phyloP scores from a whole-genome alignment of 1,140 invertebrate genomes.

The Hydropsyche tenuis region DNA sequence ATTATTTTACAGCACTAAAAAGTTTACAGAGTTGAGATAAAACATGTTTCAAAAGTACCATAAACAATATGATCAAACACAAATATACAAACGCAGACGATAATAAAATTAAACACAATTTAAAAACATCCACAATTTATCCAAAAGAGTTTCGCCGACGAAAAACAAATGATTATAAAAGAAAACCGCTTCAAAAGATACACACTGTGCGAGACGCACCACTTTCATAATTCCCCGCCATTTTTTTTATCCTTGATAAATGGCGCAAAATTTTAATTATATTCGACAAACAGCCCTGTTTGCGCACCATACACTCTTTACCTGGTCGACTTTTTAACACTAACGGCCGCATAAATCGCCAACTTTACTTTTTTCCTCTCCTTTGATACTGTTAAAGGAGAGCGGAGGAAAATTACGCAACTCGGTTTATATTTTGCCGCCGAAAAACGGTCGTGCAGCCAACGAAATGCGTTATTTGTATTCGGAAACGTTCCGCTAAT shows the following conservation, averaged over 20 bases:
- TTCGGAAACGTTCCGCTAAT: conserved; percentile 1
- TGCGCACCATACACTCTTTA: background rate
- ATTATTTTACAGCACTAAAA: too few relatives aligned
- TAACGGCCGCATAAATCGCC: background rate
- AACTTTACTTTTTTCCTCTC: background rate
- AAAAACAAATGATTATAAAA: too few relatives aligned
- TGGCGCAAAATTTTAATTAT: background rate
- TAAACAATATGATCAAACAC: too few relatives aligned
- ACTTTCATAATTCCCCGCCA: background rate
- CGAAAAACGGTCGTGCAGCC: background rate
- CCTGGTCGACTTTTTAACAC: background rate
- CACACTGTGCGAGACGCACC: too few relatives aligned
- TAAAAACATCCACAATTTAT: background rate
- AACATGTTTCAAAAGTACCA: background rate
- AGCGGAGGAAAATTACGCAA: too few relatives aligned
- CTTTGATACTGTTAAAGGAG: too few relatives aligned
- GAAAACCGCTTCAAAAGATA: too few relatives aligned
- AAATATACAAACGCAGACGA: too few relatives aligned
- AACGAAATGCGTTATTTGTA: background rate
- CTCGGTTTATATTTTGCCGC: too few relatives aligned
- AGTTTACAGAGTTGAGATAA: background rate
- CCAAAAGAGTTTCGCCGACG: background rate
- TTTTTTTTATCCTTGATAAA: background rate
- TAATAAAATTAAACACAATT: background rate
- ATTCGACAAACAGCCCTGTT: background rate